Base-by-base conservation (phyloP, 1,140 invertebrate genomes). In the Mycetomoellerius zeteki region DNA sequence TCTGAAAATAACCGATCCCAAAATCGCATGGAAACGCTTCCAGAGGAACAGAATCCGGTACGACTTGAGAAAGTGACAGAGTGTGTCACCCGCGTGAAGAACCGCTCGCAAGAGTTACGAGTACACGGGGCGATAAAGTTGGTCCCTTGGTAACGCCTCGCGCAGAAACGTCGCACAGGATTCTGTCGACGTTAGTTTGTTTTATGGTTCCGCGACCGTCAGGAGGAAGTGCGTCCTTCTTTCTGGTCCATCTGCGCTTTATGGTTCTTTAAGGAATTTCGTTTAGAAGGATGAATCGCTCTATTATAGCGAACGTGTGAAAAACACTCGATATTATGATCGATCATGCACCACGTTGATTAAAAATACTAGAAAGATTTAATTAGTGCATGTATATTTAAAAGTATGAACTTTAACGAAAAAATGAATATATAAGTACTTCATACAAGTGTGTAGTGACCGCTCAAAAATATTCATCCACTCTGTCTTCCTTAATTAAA, bases 101-200 rank as follows among this genome's bases (percentile, higher is more conserved):
- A 94, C 92, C 90, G 92, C 94, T 93, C 89, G 91, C 91, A 94
- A 94, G 94, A 95, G 91, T 95, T 95, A 95, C 94, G 94, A 94
- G 94, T 95, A 94, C 93, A 93, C 92, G 91, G 90, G 92, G 92
- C 93, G 93, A 94, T 95, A 95, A 95, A 95, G 92, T 94, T 91
- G 92, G 91, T 87, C 71, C 88, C 88, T 89, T 86, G 67, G 91
- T 92, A 93, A 94, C 94, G 93, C 94, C 94, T 93, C 77, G 92
- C 88, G 88, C 91, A 88, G 87, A 91, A 90, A 88, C 90, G 91
- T 91, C 89, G 89, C 92, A 92, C 92, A 92, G 93, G 93, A 93
- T 93, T 93, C 94, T 94, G 93, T 95, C 93, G 93, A 90, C 92
- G 93, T 93, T 92, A 91, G 91, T 93, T 95, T 95, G 93, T 95